Base-by-base conservation (phyloP, 1,140 invertebrate genomes). In the Pollicipes pollicipes region DNA sequence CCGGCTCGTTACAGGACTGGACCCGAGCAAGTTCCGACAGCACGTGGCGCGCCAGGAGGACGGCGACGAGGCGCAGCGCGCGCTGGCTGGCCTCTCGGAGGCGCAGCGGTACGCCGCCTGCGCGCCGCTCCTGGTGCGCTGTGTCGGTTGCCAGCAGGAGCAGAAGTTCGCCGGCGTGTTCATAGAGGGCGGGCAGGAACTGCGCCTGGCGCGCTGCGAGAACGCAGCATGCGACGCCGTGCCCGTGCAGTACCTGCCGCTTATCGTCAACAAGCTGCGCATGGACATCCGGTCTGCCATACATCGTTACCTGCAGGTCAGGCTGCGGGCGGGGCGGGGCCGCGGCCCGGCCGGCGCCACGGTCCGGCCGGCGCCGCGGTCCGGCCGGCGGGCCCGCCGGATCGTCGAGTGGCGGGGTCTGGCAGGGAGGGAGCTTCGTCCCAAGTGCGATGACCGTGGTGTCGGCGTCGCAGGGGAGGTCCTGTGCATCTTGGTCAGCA, bases 371-470 rank as follows among this genome's bases (percentile, higher is more conserved):
- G n/a, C n/a, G n/a, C n/a, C n/a, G n/a, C n/a, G n/a, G n/a, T n/a
- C n/a, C n/a, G n/a, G n/a, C n/a, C n/a, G n/a, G n/a, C n/a, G n/a
- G n/a, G n/a, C 45, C 6, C 6, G 45, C 45, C 21, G 16, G 32
- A 4, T 35, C 6, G 17, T 8, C 6, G 17, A 8, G 35, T 6
- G 35, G 17, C 35, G 6, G 6, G 6, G 35, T 35, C 17, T 35
- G 35, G 6, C 17, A 6, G 35, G 17, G 35, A 35, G 6, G 35
- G 17, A 8, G 6, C 35, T 6, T 35, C 35, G 35, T 17, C 6
- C 35, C 6, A 8, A 8, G 6, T 35, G 35, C 83, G 78, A 71
- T 76, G 73, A 68, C 68, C 29, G 58, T 35, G 26, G 64, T 66
- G 30, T n/a, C n/a, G n/a, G n/a, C 0, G 8, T 3, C 26, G 28